Percentiles rank a stretch among this genome's conserved stretches.
phyloP scores from a whole-genome alignment of 1,140 invertebrate genomes.

The Chymomyza costata region DNA sequence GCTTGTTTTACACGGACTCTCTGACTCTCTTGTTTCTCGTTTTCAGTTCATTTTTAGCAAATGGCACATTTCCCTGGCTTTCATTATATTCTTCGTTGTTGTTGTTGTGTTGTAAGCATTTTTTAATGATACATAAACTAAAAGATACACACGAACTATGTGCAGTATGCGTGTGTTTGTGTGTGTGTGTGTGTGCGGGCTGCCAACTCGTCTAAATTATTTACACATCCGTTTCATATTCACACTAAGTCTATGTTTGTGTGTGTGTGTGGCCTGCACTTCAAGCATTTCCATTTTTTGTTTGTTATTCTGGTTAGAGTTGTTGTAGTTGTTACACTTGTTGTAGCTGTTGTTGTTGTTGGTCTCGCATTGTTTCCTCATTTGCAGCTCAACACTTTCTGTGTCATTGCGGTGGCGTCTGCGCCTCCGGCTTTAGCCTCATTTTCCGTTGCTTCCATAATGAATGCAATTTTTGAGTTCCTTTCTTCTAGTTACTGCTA shows the following conservation, averaged over 20 bases:
- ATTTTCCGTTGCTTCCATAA: slow-evolving; percentile 50
- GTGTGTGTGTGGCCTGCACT: slow-evolving; percentile 44
- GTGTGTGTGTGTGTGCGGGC: slow-evolving; percentile 2
- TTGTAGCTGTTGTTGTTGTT: slow-evolving; percentile 24
- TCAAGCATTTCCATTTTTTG: slow-evolving; percentile 52
- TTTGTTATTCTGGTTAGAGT: slow-evolving; percentile 27
- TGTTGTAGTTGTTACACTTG: neutral
- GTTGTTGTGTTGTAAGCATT: slow-evolving; percentile 59
- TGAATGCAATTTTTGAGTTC: slow-evolving; percentile 60
- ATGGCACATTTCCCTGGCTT: slow-evolving; percentile 60
- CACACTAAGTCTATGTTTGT: slow-evolving; percentile 45
- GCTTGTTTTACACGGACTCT: slow-evolving; percentile 44
- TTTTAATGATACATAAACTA: slow-evolving; percentile 74
- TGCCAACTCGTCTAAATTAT: slow-evolving; percentile 71
- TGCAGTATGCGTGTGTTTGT: slow-evolving; percentile 18
- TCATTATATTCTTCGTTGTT: slow-evolving; percentile 28
- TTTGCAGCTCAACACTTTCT: slow-evolving; percentile 70
- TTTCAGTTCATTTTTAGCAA: slow-evolving; percentile 49
- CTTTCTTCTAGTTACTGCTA: slow-evolving; percentile 9
- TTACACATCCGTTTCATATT: slow-evolving; percentile 73
- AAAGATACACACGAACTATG: slow-evolving; percentile 57
- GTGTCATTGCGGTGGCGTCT: slow-evolving; percentile 60
- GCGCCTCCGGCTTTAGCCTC: slow-evolving; percentile 48
- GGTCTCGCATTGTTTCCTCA: slow-evolving; percentile 62
- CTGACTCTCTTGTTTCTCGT: slow-evolving; percentile 37